A percentile compares a stretch with the other conserved stretches of the same genome.
phyloP scores from a whole-genome alignment of 2,797 vertebrate species.

The Dromococcyx pavoninus region DNA sequence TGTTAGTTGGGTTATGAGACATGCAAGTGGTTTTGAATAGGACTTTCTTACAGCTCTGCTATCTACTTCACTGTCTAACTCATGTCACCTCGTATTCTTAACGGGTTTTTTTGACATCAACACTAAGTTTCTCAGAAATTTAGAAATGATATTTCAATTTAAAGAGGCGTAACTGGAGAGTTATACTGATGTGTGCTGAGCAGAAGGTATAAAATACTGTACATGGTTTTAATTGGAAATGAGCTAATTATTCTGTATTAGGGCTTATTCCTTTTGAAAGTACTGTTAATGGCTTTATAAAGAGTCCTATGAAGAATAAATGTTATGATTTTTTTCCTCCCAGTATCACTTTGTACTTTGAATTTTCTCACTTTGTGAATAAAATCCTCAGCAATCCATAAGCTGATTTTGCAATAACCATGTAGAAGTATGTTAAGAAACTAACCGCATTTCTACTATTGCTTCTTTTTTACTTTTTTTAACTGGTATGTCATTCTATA shows the following conservation, averaged over 20 bases:
- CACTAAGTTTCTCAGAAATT: not conserved
- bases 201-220: not conserved
- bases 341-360: not conserved
- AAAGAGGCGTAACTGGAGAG: not conserved
- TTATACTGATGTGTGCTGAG: not conserved
- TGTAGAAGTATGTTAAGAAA: not conserved
- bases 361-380: not conserved
- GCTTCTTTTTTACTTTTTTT: not conserved
- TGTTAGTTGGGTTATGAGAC: not conserved
- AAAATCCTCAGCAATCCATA: not conserved
- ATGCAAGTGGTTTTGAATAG: constrained; percentile 34
- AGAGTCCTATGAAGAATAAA: not conserved
- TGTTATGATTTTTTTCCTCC: not conserved
- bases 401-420: not conserved
- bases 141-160: constrained; percentile 12
- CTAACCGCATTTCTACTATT: not conserved
- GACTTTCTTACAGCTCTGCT: constrained; percentile 18
- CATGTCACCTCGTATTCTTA: not conserved
- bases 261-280: not conserved
- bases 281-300: not conserved
- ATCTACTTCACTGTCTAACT: not conserved
- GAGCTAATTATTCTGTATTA: not conserved
- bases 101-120: not conserved
- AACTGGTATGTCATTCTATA: constrained; percentile 19
- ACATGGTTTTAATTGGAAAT: not conserved